These are phyloP conservation scores for Copsychus sechellarum DNA, from an alignment of 2,113 vertebrate genomes.

Conservation along the genomic window DNA sequence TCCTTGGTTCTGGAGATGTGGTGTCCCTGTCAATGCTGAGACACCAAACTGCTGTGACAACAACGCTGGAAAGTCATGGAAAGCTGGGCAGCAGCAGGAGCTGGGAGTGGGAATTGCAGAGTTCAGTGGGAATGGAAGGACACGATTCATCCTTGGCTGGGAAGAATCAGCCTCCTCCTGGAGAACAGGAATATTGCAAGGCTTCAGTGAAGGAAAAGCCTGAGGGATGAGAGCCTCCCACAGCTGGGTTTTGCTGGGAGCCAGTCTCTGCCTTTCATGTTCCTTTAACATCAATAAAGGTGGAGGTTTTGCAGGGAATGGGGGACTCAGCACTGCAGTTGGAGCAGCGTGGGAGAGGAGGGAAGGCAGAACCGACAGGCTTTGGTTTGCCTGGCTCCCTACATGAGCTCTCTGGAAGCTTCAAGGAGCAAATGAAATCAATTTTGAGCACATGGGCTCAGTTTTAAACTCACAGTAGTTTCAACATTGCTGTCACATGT, in stretches of 20 bases:
- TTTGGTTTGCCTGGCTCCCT: neutral
- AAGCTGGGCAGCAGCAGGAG: neutral
- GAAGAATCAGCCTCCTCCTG: conserved; percentile 42
- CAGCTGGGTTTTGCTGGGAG: neutral
- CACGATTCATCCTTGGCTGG: neutral
- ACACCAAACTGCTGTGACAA: neutral
- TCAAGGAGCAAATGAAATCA: neutral
- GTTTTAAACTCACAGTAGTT: neutral
- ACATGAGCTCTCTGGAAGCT: neutral
- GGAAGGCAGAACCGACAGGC: neutral
- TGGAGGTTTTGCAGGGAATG: neutral
- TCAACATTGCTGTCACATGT: neutral
- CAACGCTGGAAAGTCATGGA: fast-evolving
- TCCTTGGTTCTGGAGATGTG: neutral
- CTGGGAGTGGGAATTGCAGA: neutral
- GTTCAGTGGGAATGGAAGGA: neutral
- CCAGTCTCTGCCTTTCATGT: neutral
- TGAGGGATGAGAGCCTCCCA: neutral
- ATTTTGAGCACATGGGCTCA: neutral
- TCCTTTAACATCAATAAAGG: neutral
- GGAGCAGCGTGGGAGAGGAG: neutral
- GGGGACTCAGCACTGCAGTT: neutral
- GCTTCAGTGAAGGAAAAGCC: neutral
- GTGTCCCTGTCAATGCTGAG: neutral
- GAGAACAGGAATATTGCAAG: conserved; percentile 21